Base-by-base conservation (phyloP, 2,888 invertebrate species). In the Caenorhabditis sp. region DNA sequence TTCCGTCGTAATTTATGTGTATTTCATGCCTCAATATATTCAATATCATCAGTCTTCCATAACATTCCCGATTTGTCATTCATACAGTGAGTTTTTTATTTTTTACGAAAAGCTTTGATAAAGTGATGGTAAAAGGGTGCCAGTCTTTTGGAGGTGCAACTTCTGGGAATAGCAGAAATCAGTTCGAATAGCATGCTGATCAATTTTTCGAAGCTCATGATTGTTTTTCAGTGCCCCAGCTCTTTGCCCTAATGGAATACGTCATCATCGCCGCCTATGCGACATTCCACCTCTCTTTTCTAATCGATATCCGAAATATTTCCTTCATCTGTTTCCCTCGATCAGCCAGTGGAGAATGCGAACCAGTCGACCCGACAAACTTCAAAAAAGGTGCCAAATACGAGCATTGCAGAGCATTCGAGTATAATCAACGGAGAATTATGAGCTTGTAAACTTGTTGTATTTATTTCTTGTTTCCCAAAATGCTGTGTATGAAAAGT, bases 221-320 rank as follows among this genome's bases (percentile, higher is more conserved):
- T 31, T 31, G 41, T 1, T 38, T 85, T 89, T 24, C 82, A 90
- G 90, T 90, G 24, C 89, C 87, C 8, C 82, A 77, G 24, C 56
- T 82, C 16, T 87, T 90, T 24, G 91, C 91, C 2, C 24, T 89
- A 8, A 87, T 87, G 75, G 91, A 91, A 69, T 91, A 91, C 83
- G 51, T 76, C 8, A 86, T 89, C 24, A 80, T 90, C 16, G 26
- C 68, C 1, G 70, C 89, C 5, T 91, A 91, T 80, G 80, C 82
- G 8, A 14, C 85, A 0, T 91, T 90, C 76, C 87, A 90, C 63
- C 56, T 90, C n/a, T 85, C 90, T 19, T 75, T 75, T 22, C 74
- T 87, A 4, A 68, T 91, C 61, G 91, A 91, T 64, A 82, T 91
- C 47, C 82, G 91, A 12, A 79, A 89, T 58, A 75, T 89, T 31